A percentile compares a stretch with the other conserved stretches of the same genome.
Conservation (phyloP, 2,888 invertebrate genomes). For the Caenorhabditis virilis region DNA sequence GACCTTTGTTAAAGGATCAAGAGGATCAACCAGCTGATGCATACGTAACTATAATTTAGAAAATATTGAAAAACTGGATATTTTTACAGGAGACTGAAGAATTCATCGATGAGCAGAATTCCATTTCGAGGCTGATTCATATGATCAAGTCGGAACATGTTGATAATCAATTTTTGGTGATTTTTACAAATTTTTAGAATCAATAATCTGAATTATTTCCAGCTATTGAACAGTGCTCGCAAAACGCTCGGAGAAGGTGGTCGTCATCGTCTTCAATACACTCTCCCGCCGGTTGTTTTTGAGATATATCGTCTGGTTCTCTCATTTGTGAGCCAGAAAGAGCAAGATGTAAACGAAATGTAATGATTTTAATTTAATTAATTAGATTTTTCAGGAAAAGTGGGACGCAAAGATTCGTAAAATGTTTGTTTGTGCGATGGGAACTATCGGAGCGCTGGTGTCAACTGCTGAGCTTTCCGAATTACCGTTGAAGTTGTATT, state of each 20-base stretch:
- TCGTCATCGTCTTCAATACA: constrained; percentile 83
- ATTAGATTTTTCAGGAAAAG: constrained; percentile 77
- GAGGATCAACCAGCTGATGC: constrained; percentile 66
- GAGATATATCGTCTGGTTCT: constrained; percentile 83
- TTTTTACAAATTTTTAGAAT: neutral
- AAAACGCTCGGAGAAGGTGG: constrained; percentile 91
- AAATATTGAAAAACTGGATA: constrained; percentile 14
- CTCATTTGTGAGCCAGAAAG: constrained; percentile 42
- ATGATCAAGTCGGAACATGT: constrained; percentile 71
- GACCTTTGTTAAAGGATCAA: constrained; percentile 85
- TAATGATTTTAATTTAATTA: constrained; percentile 5
- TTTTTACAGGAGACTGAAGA: constrained; percentile 38
- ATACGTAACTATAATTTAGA: neutral
- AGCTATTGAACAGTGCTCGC: constrained; percentile 85
- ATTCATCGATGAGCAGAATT: constrained; percentile 81
- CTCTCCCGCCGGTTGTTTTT: constrained; percentile 91
- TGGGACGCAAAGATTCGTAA: constrained; percentile 99
- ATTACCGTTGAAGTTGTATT: constrained; percentile 86
- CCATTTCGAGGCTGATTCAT: constrained; percentile 77
- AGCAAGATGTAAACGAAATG: constrained; percentile 16
- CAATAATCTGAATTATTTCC: constrained; percentile 72
- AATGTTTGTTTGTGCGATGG: constrained; percentile 96
- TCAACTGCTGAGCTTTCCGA: constrained; percentile 90
- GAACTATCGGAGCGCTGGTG: constrained; percentile 88
- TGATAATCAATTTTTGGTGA: constrained; percentile 74